phyloP scores from a whole-genome alignment of 2,113 vertebrate species.

The Engraulis encrasicolus region DNA sequence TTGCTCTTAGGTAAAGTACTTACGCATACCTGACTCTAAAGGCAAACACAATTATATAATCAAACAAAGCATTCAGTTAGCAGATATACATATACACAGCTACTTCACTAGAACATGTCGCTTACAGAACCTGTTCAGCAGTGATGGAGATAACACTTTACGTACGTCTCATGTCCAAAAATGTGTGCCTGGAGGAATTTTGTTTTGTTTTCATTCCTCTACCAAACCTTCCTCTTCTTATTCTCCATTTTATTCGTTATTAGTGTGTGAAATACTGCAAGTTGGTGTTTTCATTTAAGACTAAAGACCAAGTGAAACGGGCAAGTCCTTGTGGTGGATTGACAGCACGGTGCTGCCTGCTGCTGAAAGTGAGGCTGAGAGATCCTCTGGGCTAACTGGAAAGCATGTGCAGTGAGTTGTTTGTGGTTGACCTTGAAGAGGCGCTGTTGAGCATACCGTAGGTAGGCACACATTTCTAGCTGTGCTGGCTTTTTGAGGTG shows the following conservation, averaged over 20 bases:
- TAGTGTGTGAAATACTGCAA: slow-evolving; percentile 8
- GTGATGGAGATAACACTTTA: neutral
- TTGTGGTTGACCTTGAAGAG: slow-evolving; percentile 63
- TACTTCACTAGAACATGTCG: slow-evolving; percentile 49
- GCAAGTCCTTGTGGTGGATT: slow-evolving; percentile 45
- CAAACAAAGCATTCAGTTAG: slow-evolving; percentile 53
- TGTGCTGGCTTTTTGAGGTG: slow-evolving; percentile 40
- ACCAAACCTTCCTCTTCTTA: neutral
- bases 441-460: slow-evolving; percentile 24
- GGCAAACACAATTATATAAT: slow-evolving; percentile 58
- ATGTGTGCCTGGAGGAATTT: neutral
- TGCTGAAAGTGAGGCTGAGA: slow-evolving; percentile 53
- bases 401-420: slow-evolving; percentile 61
- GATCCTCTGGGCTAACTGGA: slow-evolving; percentile 47
- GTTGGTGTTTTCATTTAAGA: neutral
- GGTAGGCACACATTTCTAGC: slow-evolving; percentile 35
- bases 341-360: slow-evolving; percentile 73
- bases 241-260: neutral
- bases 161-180: neutral
- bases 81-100: slow-evolving; percentile 51
- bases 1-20: slow-evolving; percentile 49
- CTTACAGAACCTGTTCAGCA: slow-evolving; percentile 43
- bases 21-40: slow-evolving; percentile 60
- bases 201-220: slow-evolving; percentile 27
- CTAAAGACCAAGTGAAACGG: slow-evolving; percentile 28